Conservation (phyloP, 2,888 invertebrate species). For the Blastobasis lacticolella region DNA sequence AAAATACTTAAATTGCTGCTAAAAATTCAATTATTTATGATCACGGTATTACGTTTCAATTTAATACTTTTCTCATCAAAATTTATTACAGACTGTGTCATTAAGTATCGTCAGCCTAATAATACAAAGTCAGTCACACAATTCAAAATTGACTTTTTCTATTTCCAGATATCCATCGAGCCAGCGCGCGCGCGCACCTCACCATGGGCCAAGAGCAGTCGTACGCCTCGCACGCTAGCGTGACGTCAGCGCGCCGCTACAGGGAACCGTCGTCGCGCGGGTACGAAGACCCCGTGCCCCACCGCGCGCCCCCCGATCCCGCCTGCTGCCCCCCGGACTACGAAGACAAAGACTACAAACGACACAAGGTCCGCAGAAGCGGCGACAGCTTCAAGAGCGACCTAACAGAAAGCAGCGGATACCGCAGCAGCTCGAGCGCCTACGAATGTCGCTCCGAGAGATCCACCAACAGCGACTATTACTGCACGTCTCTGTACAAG, state of each 20-base stretch:
- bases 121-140: no score
- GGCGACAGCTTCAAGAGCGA: constrained; percentile 63
- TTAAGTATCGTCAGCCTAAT: no score
- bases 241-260: constrained; percentile 43
- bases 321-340: constrained; percentile 40
- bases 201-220: constrained; percentile 69
- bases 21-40: no score
- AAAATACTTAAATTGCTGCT: no score
- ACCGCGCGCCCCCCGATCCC: constrained; percentile 30
- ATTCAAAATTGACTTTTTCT: constrained; percentile 8
- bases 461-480: constrained; percentile 57
- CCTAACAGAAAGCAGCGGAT: constrained; percentile 63
- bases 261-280: constrained; percentile 30
- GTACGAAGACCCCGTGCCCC: constrained; percentile 46
- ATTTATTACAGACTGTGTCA: no score
- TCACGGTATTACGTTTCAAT: no score
- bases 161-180: constrained; percentile 48
- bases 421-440: constrained; percentile 61
- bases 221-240: constrained; percentile 49
- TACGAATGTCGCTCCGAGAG: constrained; percentile 58
- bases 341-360: constrained; percentile 45
- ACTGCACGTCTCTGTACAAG: constrained; percentile 64
- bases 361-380: constrained; percentile 50
- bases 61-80: no score
- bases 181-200: constrained; percentile 38